Evolutionary conservation across 2,888 invertebrate species (phyloP).

Genomic region (Osmoderma eremita): DNA sequence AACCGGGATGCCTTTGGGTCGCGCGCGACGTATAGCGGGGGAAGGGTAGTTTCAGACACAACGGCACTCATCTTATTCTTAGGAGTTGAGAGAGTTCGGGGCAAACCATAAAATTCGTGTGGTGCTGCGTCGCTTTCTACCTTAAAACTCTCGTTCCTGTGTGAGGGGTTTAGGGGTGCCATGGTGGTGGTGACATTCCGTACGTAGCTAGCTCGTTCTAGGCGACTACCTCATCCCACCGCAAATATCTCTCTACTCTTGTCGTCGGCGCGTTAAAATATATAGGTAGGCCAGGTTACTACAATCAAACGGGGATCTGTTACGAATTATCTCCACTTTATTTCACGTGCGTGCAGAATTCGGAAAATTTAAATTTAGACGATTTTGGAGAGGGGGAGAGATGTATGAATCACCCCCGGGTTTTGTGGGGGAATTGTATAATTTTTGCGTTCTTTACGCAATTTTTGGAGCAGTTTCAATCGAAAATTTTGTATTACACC

Average conservation of each 20-base stretch:
- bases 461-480: no score
- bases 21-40: no score
- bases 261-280: constrained; percentile 17
- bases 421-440: no score
- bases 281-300: not conserved
- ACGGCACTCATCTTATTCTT: no score
- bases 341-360: not conserved
- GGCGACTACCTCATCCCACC: not conserved
- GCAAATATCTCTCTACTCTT: no score
- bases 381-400: not conserved
- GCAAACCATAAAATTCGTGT: no score
- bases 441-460: no score
- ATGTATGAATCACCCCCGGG: no score
- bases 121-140: no score
- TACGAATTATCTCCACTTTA: constrained; percentile 19
- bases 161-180: not conserved
- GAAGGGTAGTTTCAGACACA: not conserved
- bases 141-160: no score
- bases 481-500: no score
- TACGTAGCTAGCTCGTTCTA: not conserved
- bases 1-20: constrained; percentile 13
- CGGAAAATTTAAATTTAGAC: constrained; percentile 17
- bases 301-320: not conserved
- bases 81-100: no score
- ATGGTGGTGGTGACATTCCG: not conserved